Percentiles rank a stretch among this genome's conserved stretches.
Evolutionary conservation across 2,113 vertebrate species (phyloP).

Genomic region (Istiophorus platypterus): DNA sequence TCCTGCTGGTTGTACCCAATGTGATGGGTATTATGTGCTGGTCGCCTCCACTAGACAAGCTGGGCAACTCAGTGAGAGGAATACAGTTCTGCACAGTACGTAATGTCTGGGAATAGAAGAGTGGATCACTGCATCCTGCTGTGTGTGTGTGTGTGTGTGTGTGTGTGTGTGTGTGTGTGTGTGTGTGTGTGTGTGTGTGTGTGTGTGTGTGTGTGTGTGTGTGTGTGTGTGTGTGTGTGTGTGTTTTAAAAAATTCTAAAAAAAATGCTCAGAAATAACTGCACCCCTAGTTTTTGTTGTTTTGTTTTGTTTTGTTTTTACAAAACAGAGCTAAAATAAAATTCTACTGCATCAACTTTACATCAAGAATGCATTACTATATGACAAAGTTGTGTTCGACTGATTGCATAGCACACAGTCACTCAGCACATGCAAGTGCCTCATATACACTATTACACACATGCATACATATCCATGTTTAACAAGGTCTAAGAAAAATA

Average conservation of each 20-base stretch:
- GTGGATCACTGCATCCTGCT: background rate
- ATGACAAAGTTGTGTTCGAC: background rate
- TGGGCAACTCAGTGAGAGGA: slow-evolving; percentile 98
- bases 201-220: too few species aligned
- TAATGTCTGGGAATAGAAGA: background rate
- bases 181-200: too few species aligned
- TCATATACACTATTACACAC: background rate
- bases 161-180: too few species aligned
- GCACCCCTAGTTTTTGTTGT: background rate
- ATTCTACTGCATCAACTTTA: background rate
- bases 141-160: too few species aligned
- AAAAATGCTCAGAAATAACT: background rate
- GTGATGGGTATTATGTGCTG: slow-evolving; percentile 99
- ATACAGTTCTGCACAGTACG: slow-evolving; percentile 98
- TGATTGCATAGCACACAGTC: background rate
- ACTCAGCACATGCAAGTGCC: background rate
- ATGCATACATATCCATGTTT: too few species aligned
- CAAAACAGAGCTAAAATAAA: background rate
- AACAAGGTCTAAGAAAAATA: background rate
- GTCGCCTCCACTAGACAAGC: slow-evolving; percentile 97
- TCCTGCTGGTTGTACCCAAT: slow-evolving; percentile 97
- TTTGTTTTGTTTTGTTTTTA: background rate
- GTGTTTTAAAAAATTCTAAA: too few species aligned
- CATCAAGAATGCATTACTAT: background rate
- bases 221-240: too few species aligned